Conservation (phyloP, 2,888 invertebrate genomes). For the Epinotia demarniana region DNA sequence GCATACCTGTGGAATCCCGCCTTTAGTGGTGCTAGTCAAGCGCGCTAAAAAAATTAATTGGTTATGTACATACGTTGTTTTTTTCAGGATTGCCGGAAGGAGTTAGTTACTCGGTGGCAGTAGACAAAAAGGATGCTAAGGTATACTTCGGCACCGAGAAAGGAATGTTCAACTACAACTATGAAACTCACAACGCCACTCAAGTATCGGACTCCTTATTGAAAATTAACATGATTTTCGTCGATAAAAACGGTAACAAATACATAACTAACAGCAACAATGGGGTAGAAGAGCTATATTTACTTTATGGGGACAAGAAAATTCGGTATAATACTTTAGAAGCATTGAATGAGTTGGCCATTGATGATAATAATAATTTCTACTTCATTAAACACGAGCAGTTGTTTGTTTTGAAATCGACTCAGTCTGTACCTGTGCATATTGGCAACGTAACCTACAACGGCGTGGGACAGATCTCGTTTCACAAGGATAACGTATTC, state of each 20-base stretch:
- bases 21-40: too few species aligned
- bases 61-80: background rate
- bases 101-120: slow-evolving; percentile 70
- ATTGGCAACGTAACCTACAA: slow-evolving; percentile 66
- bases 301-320: slow-evolving; percentile 66
- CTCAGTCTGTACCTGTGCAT: slow-evolving; percentile 57
- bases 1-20: too few species aligned
- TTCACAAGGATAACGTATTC: slow-evolving; percentile 65
- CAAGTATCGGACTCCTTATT: slow-evolving; percentile 59
- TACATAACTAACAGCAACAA: slow-evolving; percentile 68
- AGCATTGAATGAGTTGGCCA: slow-evolving; percentile 68
- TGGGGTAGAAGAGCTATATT: slow-evolving; percentile 69
- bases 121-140: slow-evolving; percentile 64
- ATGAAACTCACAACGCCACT: slow-evolving; percentile 61
- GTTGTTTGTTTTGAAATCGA: slow-evolving; percentile 65
- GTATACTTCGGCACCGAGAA: slow-evolving; percentile 73
- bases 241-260: slow-evolving; percentile 73
- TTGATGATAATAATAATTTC: slow-evolving; percentile 72
- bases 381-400: slow-evolving; percentile 69
- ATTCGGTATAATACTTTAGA: slow-evolving; percentile 63
- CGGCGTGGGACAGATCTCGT: slow-evolving; percentile 71
- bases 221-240: slow-evolving; percentile 68
- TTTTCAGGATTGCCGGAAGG: slow-evolving; percentile 68
- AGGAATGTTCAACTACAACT: slow-evolving; percentile 69
- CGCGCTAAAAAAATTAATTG: too few species aligned